phyloP scores from a whole-genome alignment of 2,888 invertebrate genomes.

The Limnephilus auricula region DNA sequence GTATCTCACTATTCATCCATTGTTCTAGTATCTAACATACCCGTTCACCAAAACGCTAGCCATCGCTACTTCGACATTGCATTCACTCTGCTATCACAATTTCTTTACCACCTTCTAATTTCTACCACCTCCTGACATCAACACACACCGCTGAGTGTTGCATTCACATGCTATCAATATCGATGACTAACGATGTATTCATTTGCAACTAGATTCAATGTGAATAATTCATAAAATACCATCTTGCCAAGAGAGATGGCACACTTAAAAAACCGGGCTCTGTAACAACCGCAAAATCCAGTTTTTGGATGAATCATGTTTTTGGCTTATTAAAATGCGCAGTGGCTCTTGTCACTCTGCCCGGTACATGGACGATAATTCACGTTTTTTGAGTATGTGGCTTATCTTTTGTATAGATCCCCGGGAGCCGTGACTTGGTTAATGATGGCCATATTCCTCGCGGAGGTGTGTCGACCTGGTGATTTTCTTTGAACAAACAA shows the following conservation, averaged over 20 bases:
- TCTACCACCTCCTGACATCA: neutral
- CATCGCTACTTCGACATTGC: neutral
- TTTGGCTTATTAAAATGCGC: conserved; percentile 24
- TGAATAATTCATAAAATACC: neutral
- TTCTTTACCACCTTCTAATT: neutral
- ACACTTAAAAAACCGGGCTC: neutral
- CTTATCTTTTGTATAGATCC: conserved; percentile 14
- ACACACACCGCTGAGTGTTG: neutral
- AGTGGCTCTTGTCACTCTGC: neutral
- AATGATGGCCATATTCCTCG: neutral
- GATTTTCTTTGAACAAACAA: neutral
- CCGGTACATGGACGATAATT: neutral
- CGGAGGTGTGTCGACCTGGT: conserved; percentile 5
- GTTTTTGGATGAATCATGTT: neutral
- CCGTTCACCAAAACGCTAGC: neutral
- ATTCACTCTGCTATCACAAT: neutral
- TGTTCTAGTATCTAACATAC: neutral
- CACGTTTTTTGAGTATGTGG: conserved; percentile 11
- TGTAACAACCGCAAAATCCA: neutral
- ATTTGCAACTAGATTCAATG: neutral
- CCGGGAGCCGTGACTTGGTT: neutral
- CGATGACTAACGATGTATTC: neutral
- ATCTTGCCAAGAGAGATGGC: neutral
- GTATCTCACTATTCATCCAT: too few species aligned
- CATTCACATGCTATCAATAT: neutral